Base-by-base conservation (phyloP, 2,888 invertebrate genomes). In the Drosophila prostipennis region DNA sequence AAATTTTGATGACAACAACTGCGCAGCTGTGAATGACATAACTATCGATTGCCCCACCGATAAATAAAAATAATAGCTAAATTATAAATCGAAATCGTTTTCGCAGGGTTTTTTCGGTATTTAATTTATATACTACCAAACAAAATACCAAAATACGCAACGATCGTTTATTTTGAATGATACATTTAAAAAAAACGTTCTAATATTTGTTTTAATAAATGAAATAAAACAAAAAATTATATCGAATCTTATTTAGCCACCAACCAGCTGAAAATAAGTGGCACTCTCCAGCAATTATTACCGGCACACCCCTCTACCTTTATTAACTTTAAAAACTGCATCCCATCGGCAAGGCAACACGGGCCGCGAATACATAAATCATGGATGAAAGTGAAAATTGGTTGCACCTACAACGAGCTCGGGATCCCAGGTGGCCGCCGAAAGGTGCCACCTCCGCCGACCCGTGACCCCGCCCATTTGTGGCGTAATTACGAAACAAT, bases 311-410 rank as follows among this genome's bases (percentile, higher is more conserved):
- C 23, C 23, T 2, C 13, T 16, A 19, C 16, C 16, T 39, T 67
- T 65, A 54, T 65, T 67, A 65, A 65, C 64, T 65, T 65, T 65
- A 67, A 65, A 63, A 65, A 67, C 55, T 48, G 48, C 46, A 67
- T 36, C 65, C 65, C 53, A 53, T 53, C 40, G 55, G 43, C 40
- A 48, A 36, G 23, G 55, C 54, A 29, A 19, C 43, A 34, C 16
- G 54, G 39, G 36, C 19, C 10, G 59, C 19, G 34, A 71, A 40
- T 26, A 45, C 65, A 71, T 71, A 75, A 72, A 75, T 75, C 64
- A 57, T 75, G 58, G 63, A 75, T 75, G 74, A 75, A 75, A 75
- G 76, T 76, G 76, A 75, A 74, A 75, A 75, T 75, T 65, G 63
- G 42, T 65, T 74, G 74, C 69, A 69, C 49, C 72, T 43, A 71